These are phyloP conservation scores for Mormyrops boulengeri DNA, from an alignment of 2,797 vertebrate genomes.

Conservation along the genomic window DNA sequence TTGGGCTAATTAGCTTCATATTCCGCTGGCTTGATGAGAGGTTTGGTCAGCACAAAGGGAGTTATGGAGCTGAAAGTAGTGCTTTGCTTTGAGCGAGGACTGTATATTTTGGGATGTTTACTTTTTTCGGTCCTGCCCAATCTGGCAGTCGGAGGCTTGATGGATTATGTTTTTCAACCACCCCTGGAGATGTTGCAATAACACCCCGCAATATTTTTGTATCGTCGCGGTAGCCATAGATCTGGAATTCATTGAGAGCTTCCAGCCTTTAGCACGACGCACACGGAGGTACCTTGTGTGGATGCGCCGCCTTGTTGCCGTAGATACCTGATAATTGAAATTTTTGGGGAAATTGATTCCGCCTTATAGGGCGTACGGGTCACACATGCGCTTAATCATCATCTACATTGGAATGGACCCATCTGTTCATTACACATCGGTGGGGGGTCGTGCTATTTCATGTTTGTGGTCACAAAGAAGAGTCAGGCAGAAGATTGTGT, in stretches of 20 bases:
- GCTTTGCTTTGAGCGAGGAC: neutral
- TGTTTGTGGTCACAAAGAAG: neutral
- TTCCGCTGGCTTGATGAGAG: neutral
- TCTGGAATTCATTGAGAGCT: neutral
- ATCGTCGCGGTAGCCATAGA: neutral
- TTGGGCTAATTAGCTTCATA: neutral
- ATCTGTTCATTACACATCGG: neutral
- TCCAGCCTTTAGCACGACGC: neutral
- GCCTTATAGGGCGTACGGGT: neutral
- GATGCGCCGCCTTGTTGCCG: neutral
- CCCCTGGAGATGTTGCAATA: constrained; percentile 15
- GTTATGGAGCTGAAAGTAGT: neutral
- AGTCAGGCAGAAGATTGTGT: neutral
- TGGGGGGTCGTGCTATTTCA: neutral
- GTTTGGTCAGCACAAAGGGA: neutral
- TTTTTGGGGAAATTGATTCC: neutral
- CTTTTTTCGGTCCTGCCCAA: constrained; percentile 13
- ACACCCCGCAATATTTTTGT: constrained; percentile 3
- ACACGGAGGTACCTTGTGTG: neutral
- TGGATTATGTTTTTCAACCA: neutral
- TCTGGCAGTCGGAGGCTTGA: neutral
- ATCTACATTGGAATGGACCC: neutral
- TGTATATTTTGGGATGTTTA: constrained; percentile 10
- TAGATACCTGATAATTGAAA: neutral
- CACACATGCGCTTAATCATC: neutral